phyloP scores from a whole-genome alignment of 2,113 vertebrate species.

The Piaya cayana region DNA sequence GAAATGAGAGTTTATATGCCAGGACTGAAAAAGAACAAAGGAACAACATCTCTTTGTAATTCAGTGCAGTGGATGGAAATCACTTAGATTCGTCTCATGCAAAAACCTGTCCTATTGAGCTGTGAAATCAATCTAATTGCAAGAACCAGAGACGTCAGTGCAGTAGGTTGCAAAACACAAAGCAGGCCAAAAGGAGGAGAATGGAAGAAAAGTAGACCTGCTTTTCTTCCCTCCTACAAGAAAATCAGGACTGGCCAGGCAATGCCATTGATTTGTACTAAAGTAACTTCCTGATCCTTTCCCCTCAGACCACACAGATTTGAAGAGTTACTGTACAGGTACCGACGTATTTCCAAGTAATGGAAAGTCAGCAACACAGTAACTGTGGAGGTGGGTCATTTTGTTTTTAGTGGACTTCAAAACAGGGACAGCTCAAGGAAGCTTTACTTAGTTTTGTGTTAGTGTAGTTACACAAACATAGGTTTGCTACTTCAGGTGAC shows the following conservation, averaged over 20 bases:
- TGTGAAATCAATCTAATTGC: neutral
- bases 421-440: neutral
- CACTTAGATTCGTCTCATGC: neutral
- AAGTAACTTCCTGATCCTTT: neutral
- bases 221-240: neutral
- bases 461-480: neutral
- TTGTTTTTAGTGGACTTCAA: neutral
- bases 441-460: neutral
- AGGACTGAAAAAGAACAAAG: neutral
- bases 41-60: neutral
- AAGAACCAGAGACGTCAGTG: neutral
- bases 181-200: neutral
- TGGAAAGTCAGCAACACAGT: neutral
- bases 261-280: neutral
- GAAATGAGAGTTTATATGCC: neutral
- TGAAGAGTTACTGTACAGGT: neutral
- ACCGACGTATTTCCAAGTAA: neutral
- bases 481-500: neutral
- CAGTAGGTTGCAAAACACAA: neutral
- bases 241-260: neutral
- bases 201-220: neutral
- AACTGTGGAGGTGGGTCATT: neutral
- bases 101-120: neutral
- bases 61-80: neutral
- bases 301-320: neutral